Evolutionary conservation across 2,113 vertebrate genomes (phyloP).

Genomic region (Aldabrachelys gigantea): DNA sequence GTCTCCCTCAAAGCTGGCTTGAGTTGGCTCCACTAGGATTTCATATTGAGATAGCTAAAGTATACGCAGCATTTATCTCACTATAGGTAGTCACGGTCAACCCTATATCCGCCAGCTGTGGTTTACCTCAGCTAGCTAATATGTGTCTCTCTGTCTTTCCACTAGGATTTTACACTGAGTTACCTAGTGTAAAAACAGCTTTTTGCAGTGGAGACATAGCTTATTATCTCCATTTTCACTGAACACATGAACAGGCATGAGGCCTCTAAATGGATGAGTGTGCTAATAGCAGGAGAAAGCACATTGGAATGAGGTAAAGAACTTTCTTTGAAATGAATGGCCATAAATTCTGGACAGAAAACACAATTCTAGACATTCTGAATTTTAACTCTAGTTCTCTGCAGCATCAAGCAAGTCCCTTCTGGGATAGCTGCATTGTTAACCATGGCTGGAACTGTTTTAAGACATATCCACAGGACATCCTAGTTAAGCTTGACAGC

Average conservation of each 20-base stretch:
- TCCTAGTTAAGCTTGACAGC: slow-evolving; percentile 60
- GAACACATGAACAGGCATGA: neutral
- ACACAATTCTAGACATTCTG: neutral
- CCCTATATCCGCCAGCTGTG: neutral
- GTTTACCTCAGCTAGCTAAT: neutral
- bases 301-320: neutral
- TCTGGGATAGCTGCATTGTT: neutral
- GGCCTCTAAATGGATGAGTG: neutral
- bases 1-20: neutral
- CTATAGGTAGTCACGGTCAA: neutral
- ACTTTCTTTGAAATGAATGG: neutral
- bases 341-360: neutral
- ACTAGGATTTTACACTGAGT: neutral
- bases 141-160: neutral
- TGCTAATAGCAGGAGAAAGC: neutral
- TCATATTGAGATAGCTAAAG: neutral
- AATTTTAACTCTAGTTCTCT: neutral
- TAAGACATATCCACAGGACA: slow-evolving; percentile 54
- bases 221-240: neutral
- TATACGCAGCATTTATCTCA: neutral
- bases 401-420: neutral
- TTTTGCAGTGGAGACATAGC: neutral
- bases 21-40: too few relatives aligned
- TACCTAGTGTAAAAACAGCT: neutral
- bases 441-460: slow-evolving; percentile 41